phyloP scores from a whole-genome alignment of 2,888 invertebrate genomes.

The Cerceris rybyensis region DNA sequence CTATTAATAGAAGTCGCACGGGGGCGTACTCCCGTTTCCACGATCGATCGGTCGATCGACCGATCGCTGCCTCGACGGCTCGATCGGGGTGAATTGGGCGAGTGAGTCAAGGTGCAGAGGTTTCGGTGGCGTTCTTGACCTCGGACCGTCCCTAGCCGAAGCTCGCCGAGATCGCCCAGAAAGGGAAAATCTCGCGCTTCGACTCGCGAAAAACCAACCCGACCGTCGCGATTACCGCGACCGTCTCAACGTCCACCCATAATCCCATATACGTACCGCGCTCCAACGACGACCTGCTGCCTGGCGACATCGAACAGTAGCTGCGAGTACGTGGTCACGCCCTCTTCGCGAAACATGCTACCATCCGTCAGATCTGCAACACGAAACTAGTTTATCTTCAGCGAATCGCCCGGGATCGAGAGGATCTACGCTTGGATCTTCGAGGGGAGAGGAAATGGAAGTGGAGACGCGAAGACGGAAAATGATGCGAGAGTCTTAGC shows the following conservation, averaged over 20 bases:
- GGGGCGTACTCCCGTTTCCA: conserved; percentile 57
- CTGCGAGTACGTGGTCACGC: conserved; percentile 90
- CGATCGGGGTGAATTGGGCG: neutral
- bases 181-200: no score
- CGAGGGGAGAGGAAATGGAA: no score
- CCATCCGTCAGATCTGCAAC: conserved; percentile 85
- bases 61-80: conserved; percentile 7
- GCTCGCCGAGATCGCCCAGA: no score
- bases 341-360: conserved; percentile 86
- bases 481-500: no score
- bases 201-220: neutral
- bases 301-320: conserved; percentile 93
- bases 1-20: conserved; percentile 59
- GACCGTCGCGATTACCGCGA: neutral
- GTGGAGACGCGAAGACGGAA: no score
- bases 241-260: neutral
- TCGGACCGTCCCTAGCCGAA: no score
- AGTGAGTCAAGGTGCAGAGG: no score
- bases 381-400: conserved; percentile 41
- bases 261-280: conserved; percentile 86
- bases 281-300: conserved; percentile 94
- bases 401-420: neutral
- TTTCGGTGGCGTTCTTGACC: no score
- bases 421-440: no score
- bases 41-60: conserved; percentile 34